A percentile compares a stretch with the other conserved stretches of the same genome.
These are phyloP conservation scores for Desoria tigrina DNA, from an alignment of 2,888 invertebrate species.

Conservation along the genomic window DNA sequence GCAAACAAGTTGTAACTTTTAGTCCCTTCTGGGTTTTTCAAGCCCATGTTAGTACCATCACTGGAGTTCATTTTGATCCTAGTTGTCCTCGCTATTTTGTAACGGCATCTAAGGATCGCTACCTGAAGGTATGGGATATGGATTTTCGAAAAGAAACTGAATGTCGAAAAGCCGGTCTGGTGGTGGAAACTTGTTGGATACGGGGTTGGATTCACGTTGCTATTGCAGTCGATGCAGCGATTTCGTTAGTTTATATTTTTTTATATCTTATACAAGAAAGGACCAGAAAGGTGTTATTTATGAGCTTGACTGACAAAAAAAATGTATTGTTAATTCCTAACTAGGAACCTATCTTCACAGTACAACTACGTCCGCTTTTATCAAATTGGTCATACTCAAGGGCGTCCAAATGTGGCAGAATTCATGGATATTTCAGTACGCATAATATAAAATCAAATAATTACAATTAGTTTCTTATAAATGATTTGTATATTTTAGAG, in stretches of 20 bases:
- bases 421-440: constrained; percentile 29
- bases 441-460: neutral
- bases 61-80: constrained; percentile 40
- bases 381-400: constrained; percentile 42
- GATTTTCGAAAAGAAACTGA: constrained; percentile 42
- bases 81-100: constrained; percentile 42
- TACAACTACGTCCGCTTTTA: constrained; percentile 44
- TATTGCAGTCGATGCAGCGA: constrained; percentile 30
- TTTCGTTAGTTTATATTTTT: constrained; percentile 33
- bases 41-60: constrained; percentile 36
- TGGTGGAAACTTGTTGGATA: constrained; percentile 49
- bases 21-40: constrained; percentile 47
- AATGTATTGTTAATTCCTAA: neutral
- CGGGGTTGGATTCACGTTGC: constrained; percentile 49
- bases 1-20: constrained; percentile 10
- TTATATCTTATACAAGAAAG: neutral
- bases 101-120: constrained; percentile 43
- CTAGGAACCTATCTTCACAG: constrained; percentile 16
- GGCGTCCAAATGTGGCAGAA: constrained; percentile 35
- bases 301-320: too few species aligned
- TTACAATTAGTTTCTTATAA: neutral
- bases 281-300: too few species aligned
- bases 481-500: constrained; percentile 28
- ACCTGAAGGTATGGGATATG: constrained; percentile 46
- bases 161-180: constrained; percentile 42